phyloP scores from a whole-genome alignment of 2,797 vertebrate species.

The Macroramphosus scolopax region DNA sequence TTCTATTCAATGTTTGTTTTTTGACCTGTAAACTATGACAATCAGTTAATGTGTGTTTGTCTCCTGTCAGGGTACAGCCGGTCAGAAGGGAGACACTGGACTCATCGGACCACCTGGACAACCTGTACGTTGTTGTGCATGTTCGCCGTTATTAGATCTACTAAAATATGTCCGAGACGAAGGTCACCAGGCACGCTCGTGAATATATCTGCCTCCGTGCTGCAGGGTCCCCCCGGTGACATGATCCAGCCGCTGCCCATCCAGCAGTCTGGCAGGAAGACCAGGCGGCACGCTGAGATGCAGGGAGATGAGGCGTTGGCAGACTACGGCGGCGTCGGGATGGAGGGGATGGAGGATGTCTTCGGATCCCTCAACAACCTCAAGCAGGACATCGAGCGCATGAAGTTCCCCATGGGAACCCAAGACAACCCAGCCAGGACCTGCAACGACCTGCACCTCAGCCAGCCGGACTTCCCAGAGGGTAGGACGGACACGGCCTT shows the following conservation, averaged over 20 bases:
- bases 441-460: slow-evolving; percentile 94
- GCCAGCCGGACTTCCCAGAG: slow-evolving; percentile 92
- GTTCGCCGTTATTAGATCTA: too few relatives aligned
- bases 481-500: slow-evolving; percentile 80
- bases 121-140: neutral
- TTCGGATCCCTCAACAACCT: slow-evolving; percentile 93
- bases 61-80: slow-evolving; percentile 82
- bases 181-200: too few relatives aligned
- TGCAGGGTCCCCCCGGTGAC: slow-evolving; percentile 93
- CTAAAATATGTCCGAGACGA: too few relatives aligned
- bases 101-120: slow-evolving; percentile 88
- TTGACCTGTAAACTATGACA: too few relatives aligned
- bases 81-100: slow-evolving; percentile 95
- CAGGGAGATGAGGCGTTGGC: slow-evolving; percentile 82
- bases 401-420: slow-evolving; percentile 97
- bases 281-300: slow-evolving; percentile 81
- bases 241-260: slow-evolving; percentile 94
- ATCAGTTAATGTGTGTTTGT: too few relatives aligned
- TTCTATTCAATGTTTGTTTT: too few relatives aligned
- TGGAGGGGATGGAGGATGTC: slow-evolving; percentile 92
- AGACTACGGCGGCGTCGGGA: slow-evolving; percentile 83
- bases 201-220: too few relatives aligned
- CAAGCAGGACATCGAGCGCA: slow-evolving; percentile 95
- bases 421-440: slow-evolving; percentile 94
- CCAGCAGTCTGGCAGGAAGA: slow-evolving; percentile 83